Percentiles rank a stretch among this genome's conserved stretches.
Evolutionary conservation across 2,113 vertebrate genomes (phyloP).

Genomic region (Rhinoptilus africanus): DNA sequence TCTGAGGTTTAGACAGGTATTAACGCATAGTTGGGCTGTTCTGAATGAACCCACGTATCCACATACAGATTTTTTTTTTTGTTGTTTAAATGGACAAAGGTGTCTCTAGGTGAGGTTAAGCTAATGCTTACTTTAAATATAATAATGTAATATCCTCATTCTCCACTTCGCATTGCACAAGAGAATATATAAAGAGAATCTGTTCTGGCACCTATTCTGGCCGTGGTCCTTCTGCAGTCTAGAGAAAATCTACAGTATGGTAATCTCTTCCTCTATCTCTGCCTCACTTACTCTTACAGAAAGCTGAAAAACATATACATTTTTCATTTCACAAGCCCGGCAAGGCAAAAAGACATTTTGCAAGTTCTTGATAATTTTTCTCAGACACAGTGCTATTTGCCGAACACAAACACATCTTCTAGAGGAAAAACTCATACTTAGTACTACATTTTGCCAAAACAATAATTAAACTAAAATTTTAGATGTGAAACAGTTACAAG

Average conservation of each 20-base stretch:
- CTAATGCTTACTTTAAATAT: neutral
- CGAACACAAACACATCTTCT: neutral
- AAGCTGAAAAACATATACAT: neutral
- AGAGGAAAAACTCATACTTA: neutral
- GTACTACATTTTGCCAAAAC: neutral
- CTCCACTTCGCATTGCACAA: neutral
- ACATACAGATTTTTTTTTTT: neutral
- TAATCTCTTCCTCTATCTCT: neutral
- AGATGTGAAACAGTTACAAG: neutral
- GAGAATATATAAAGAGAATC: neutral
- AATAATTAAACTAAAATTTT: neutral
- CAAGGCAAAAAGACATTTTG: neutral
- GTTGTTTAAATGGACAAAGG: neutral
- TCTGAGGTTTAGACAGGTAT: neutral
- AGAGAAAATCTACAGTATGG: neutral
- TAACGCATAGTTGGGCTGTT: neutral
- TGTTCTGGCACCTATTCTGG: neutral
- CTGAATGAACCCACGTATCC: neutral
- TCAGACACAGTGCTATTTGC: neutral
- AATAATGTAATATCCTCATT: neutral
- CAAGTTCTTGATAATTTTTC: neutral
- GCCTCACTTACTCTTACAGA: neutral
- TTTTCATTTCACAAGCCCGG: neutral
- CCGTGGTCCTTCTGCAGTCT: neutral
- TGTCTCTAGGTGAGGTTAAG: neutral